Evolutionary conservation across 2,888 invertebrate species (phyloP), one percentile per base, ranked within the genome.

Genomic region (Orthonevra nobilis): DNA sequence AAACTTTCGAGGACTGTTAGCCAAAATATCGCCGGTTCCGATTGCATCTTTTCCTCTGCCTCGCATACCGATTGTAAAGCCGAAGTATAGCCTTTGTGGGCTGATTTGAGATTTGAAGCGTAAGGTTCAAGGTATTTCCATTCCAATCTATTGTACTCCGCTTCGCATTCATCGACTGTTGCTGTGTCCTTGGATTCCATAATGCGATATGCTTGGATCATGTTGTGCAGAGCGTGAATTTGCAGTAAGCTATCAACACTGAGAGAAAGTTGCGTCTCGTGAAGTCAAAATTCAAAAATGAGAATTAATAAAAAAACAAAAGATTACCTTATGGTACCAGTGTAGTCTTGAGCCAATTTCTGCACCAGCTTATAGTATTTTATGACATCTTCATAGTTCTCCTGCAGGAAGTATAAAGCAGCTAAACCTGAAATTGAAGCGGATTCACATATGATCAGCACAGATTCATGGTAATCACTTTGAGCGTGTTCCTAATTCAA

Each of bases 201-300:
- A 0, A 36, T 19, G 2, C 69, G 48, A 3, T 91, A 85, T 70
- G 86, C 85, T 70, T 93, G 91, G 2, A 91, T 89, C 46, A 93
- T 88, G 86, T 94, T 94, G 83, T 92, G 90, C 68, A 93, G 87
- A 0, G 93, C 91, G 85, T 95, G 95, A 17, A 94, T 91, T 83
- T 92, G 90, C 82, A 92, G 89, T 36, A 94, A 88, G 48, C 91
- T 91, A 85, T 95, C 94, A 12, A 93, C 91, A 44, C 87, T 87
- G 60, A n/a, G 28, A 7, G 26, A n/a, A 44, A 40, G 9, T n/a
- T n/a, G 7, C 0, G 3, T 15, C 9, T 28, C 15, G 12, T 23
- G 12, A 23, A 20, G 14, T n/a, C 14, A 10, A 7, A 12, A 7
- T 7, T 26, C 2, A 42, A 23, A 23, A 23, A 23, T 3, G 23